Evolutionary conservation across 2,888 invertebrate genomes (phyloP), one percentile per base, ranked within the genome.

Genomic region (Cryptophagus acutangulus): DNA sequence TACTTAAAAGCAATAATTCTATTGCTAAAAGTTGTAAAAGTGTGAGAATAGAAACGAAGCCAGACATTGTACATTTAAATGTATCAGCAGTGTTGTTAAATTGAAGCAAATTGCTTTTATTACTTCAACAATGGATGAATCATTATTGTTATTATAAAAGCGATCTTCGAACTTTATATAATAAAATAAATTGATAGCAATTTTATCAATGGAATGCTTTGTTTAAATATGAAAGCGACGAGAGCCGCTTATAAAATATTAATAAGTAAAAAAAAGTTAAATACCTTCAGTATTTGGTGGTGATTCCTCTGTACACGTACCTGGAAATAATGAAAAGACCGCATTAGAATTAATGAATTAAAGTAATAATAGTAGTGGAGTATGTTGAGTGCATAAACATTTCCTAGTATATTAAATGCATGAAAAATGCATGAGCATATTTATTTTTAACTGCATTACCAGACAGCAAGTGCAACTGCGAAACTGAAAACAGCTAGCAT

Each of bases 231-330:
- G 3, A 6, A 26, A 26, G 26, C 12, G 9, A 26, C 12, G 10
- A 12, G n/a, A 26, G 26, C n/a, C n/a, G 10, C 9, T 13, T 8
- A 20, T 13, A 26, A 3, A 26, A 26, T n/a, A 26, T 4, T 12
- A 26, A 12, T 12, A 6, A 26, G 12, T 6, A 3, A 26, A 3
- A 26, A 13, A 4, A 26, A n/a, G n/a, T 26, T 26, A 4, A 26
- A n/a, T 26, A 26, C 26, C 26, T 12, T 26, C 26, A 3, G 9
- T 12, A 26, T 26, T 54, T 34, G 51, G 50, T 34, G 51, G 50
- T 38, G 57, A 51, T 29, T 58, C 60, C 39, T 58, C 55, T 33
- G 40, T 38, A 43, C 51, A 62, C 60, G 62, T 62, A 62, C 61
- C 62, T 62, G 53, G 13, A 62, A 62, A 57, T 49, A 41, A 43